Evolutionary conservation across 2,797 vertebrate genomes (phyloP).

Genomic region (Alectoris magna): DNA sequence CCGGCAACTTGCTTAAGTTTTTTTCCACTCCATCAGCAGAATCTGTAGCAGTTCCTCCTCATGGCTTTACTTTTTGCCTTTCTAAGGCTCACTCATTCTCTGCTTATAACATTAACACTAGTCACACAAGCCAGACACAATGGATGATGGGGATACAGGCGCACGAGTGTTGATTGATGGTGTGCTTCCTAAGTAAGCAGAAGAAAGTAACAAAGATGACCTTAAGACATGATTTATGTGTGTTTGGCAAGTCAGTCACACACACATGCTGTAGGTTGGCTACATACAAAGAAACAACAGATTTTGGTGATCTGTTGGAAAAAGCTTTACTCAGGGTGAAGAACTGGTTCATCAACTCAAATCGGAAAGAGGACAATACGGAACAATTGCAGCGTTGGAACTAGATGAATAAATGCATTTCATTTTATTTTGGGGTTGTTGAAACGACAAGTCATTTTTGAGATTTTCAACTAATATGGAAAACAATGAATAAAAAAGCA

Average conservation of each 20-base stretch:
- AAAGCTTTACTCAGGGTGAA: background rate
- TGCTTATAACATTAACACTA: background rate
- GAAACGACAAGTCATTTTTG: background rate
- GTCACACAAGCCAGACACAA: background rate
- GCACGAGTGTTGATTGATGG: slow-evolving; percentile 60
- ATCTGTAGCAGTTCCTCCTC: background rate
- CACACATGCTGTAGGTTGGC: background rate
- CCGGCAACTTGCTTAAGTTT: background rate
- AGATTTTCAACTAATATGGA: background rate
- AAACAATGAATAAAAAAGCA: background rate
- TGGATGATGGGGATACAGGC: background rate
- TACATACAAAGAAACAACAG: background rate
- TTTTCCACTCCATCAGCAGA: slow-evolving; percentile 34
- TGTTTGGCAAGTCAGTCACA: slow-evolving; percentile 40
- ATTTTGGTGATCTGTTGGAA: background rate
- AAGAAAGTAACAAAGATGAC: slow-evolving; percentile 63
- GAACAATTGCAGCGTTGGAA: background rate
- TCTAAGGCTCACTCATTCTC: background rate
- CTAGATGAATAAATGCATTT: background rate
- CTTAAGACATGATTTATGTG: slow-evolving; percentile 50
- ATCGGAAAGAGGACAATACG: background rate
- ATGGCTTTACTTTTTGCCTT: background rate
- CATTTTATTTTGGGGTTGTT: background rate
- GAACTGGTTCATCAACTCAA: background rate
- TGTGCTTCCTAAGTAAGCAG: slow-evolving; percentile 50